Evolutionary conservation across 2,888 invertebrate species (phyloP).

Genomic region (Creontiades dilutus): DNA sequence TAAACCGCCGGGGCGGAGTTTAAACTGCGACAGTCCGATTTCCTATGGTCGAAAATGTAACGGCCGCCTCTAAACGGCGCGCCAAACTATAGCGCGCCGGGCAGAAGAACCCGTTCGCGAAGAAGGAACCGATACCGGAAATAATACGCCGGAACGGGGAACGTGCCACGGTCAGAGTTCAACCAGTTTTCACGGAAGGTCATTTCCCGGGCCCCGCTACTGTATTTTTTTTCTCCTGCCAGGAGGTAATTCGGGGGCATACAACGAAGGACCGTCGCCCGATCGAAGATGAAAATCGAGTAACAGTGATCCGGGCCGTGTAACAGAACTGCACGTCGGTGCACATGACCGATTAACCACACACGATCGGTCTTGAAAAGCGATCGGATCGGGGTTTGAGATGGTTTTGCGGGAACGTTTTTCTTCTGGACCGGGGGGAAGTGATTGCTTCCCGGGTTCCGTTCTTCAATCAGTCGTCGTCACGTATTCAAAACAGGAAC

Average conservation of each 20-base stretch:
- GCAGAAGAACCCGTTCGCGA: constrained; percentile 8
- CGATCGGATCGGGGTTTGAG: constrained; percentile 16
- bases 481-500: constrained; percentile 15
- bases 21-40: constrained; percentile 5
- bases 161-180: constrained; percentile 32
- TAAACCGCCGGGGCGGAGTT: background rate
- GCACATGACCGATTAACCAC: constrained; percentile 31
- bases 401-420: background rate
- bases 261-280: background rate
- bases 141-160: constrained; percentile 15
- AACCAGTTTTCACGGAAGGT: background rate
- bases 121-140: background rate
- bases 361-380: constrained; percentile 13
- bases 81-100: background rate
- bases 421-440: background rate
- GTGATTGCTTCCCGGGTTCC: background rate
- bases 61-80: background rate
- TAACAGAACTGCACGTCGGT: constrained; percentile 8
- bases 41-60: background rate
- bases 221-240: background rate
- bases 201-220: background rate
- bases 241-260: background rate
- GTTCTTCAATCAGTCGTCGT: background rate
- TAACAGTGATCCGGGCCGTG: background rate
- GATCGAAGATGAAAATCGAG: background rate